phyloP scores from a whole-genome alignment of 2,113 vertebrate genomes.

The Poecile atricapillus region DNA sequence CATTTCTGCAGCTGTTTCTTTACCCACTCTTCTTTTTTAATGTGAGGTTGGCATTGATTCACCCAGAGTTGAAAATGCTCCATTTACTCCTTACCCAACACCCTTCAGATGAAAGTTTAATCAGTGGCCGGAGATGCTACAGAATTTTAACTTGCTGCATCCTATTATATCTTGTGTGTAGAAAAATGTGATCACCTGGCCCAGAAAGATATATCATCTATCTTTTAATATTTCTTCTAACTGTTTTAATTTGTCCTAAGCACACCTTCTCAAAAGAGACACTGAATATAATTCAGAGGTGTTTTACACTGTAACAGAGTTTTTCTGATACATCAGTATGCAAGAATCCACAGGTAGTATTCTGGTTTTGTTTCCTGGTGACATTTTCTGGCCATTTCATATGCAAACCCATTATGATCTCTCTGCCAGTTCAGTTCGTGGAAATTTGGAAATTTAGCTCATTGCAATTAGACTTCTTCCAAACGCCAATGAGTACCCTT shows the following conservation, averaged over 20 bases:
- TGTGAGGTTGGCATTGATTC: neutral
- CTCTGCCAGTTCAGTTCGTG: neutral
- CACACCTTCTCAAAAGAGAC: neutral
- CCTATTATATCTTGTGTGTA: neutral
- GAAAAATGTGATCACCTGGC: neutral
- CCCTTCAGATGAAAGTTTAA: neutral
- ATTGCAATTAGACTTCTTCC: neutral
- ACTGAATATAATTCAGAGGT: neutral
- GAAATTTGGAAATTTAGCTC: neutral
- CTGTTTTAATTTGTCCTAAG: neutral
- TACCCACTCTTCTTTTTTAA: neutral
- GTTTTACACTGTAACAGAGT: neutral
- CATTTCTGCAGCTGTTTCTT: neutral
- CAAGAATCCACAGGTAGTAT: neutral
- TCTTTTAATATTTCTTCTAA: neutral
- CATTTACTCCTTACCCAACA: neutral
- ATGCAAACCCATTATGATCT: neutral
- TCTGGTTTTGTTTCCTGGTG: neutral
- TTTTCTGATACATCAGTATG: neutral
- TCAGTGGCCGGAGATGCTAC: fast-evolving
- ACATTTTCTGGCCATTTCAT: neutral
- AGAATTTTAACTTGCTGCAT: neutral
- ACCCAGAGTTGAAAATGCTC: neutral
- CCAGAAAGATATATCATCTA: neutral
- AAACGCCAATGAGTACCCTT: neutral